Evolutionary conservation across 2,888 invertebrate genomes (phyloP).

Genomic region (Orchesellides sinensis): DNA sequence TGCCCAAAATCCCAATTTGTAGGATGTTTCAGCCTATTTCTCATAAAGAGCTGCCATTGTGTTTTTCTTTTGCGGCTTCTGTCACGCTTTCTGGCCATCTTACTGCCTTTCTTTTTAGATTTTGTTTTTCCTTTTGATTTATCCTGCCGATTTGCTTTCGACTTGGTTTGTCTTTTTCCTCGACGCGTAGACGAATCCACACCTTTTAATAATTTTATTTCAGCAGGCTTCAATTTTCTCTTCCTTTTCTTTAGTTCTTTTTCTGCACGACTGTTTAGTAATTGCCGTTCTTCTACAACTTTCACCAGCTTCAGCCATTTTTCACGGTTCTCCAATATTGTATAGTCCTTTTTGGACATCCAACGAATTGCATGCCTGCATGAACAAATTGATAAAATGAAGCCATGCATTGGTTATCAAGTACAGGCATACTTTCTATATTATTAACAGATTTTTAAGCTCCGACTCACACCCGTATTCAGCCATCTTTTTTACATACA

Average conservation of each 20-base stretch:
- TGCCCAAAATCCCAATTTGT: conserved; percentile 39
- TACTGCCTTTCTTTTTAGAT: background rate
- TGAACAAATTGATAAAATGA: no score
- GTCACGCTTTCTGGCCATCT: background rate
- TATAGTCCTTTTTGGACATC: conserved; percentile 44
- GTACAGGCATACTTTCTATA: no score
- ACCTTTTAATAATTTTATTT: background rate
- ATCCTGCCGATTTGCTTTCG: background rate
- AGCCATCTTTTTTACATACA: conserved; percentile 31
- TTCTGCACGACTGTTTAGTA: background rate
- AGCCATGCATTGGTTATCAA: no score
- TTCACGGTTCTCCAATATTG: conserved; percentile 32
- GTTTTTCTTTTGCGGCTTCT: background rate
- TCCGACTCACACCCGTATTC: conserved; percentile 12
- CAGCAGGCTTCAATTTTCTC: conserved; percentile 16
- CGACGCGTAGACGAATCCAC: conserved; percentile 2
- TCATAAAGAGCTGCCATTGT: conserved; percentile 1
- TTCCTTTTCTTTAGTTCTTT: conserved; percentile 10
- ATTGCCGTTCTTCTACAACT: conserved; percentile 10
- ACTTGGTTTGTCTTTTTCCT: no score
- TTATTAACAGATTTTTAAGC: no score
- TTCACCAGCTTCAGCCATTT: conserved; percentile 33
- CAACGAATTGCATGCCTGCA: conserved; percentile 17
- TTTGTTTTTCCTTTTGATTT: background rate
- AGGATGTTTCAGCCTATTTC: conserved; percentile 6